Evolutionary conservation across 2,888 invertebrate species (phyloP), one percentile per base, ranked within the genome.

Genomic region (Neoascia interrupta): DNA sequence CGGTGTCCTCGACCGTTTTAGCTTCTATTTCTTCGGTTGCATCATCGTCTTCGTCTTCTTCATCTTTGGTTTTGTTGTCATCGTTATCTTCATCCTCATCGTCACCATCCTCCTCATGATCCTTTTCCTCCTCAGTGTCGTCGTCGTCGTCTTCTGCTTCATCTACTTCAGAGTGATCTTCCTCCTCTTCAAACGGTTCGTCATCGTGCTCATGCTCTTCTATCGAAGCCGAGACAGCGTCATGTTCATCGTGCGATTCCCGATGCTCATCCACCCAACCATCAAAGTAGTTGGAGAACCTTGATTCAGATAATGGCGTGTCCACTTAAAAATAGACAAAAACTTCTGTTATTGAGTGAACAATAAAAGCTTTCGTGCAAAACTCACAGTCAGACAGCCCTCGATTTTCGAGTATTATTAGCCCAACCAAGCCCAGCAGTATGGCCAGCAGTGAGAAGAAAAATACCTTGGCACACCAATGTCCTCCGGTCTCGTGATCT

Each of bases 391-490:
- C 95, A 51, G 92, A 91, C 36, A 93, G 90, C 34, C 95, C 95
- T 85, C 94, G 92, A 86, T 95, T 94, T 89, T 95, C 95, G 70
- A 94, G 88, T 83, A 95, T 94, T 74, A 95, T 95, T 54, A 96
- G 88, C 69, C 94, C 94, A 85, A 95, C 92, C 68, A 95, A 91
- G 45, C 93, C 92, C 72, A 93, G 88, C 26, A 96, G 90, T 61
- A 93, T 91, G 49, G 93, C 92, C 82, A 96, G 90, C 19, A 96
- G 89, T 1, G 92, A 89, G 85, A 96, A 95, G 88, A 96, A 96
- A 84, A 96, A 91, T 63, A 96, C 90, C 89, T 95, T 95, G 28
- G 95, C 94, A 88, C 95, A 95, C 91, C 94, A 93, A 85, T 95
- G 94, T 26, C 95, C 96, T 39, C 95, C 95, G 11, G 94, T 94